Evolutionary conservation across 2,888 invertebrate species (phyloP), one percentile per base, ranked within the genome.

Genomic region (Tanytarsus gracilentus): DNA sequence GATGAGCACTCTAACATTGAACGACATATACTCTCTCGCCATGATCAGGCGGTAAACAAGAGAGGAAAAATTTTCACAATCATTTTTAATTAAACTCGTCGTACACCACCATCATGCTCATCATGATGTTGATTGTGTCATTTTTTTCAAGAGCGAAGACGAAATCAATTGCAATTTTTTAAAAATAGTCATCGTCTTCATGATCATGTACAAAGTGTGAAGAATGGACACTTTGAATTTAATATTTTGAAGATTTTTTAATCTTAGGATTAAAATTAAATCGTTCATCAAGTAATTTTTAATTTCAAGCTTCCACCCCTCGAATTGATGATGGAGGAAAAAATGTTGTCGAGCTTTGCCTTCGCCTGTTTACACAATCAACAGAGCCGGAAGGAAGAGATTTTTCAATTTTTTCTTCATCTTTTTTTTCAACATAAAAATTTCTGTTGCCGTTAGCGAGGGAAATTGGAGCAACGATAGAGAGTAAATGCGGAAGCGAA

Each of bases 1-100:
- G n/a, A n/a, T n/a, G n/a, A n/a, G n/a, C n/a, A n/a, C n/a, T n/a
- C 21, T 53, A 36, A 53, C 53, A 53, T 25, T 53, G 53, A 53
- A 53, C 18, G 21, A 40, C 7, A 40, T n/a, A n/a, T n/a, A n/a
- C n/a, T n/a, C n/a, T n/a, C n/a, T n/a, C n/a, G 29, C 53, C 33
- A 11, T 25, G 36, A 14, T 36, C n/a, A n/a, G 21, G 23, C n/a
- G 53, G 36, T 33, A 33, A 36, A 36, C 53, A 53, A 50, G 27
- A 14, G 50, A 27, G 21, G 23, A 21, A 11, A 53, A 16, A 33
- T 36, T 27, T 21, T n/a, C 53, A 53, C 53, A 53, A 29, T 53
- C 53, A 33, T 53, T 53, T 53, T 53, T 53, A 53, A 53, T 53
- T 53, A 53, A 53, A 53, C 53, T 36, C 23, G 14, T 36, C 16